These are phyloP conservation scores for Nyctalus aviator DNA, from an alignment of 2,797 vertebrate genomes.

Conservation along the genomic window DNA sequence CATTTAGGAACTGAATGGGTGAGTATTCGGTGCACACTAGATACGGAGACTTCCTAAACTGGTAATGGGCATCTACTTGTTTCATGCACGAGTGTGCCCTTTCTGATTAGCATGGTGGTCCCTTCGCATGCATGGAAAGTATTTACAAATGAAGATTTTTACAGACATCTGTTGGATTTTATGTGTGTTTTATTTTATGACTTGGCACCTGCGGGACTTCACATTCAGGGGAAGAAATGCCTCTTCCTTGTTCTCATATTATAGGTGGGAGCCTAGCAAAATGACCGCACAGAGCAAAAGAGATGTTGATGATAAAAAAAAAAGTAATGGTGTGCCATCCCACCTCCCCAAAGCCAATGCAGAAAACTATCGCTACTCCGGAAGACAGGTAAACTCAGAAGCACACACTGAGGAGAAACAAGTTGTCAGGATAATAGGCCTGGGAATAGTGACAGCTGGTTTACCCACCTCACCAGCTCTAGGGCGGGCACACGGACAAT, in stretches of 20 bases:
- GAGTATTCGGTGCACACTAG: background rate
- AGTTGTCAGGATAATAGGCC: background rate
- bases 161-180: slow-evolving; percentile 65
- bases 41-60: background rate
- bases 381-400: slow-evolving; percentile 33
- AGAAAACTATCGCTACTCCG: background rate
- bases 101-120: slow-evolving; percentile 20
- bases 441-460: slow-evolving; percentile 35
- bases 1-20: background rate
- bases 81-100: background rate
- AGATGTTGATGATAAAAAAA: slow-evolving; percentile 65
- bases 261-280: background rate
- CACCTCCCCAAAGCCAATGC: background rate
- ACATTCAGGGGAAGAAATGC: slow-evolving; percentile 68
- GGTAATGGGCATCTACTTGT: background rate
- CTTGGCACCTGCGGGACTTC: slow-evolving; percentile 63
- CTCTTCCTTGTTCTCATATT: background rate
- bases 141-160: slow-evolving; percentile 66
- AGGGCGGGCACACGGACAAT: slow-evolving; percentile 55
- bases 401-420: slow-evolving; percentile 23
- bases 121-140: slow-evolving; percentile 40
- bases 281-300: slow-evolving; percentile 62
- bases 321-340: slow-evolving; percentile 33
- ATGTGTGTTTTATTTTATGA: slow-evolving; percentile 63
- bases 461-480: slow-evolving; percentile 14